Evolutionary conservation across 2,888 invertebrate species (phyloP), one percentile per base, ranked within the genome.

Genomic region (Cybosia mesomella): DNA sequence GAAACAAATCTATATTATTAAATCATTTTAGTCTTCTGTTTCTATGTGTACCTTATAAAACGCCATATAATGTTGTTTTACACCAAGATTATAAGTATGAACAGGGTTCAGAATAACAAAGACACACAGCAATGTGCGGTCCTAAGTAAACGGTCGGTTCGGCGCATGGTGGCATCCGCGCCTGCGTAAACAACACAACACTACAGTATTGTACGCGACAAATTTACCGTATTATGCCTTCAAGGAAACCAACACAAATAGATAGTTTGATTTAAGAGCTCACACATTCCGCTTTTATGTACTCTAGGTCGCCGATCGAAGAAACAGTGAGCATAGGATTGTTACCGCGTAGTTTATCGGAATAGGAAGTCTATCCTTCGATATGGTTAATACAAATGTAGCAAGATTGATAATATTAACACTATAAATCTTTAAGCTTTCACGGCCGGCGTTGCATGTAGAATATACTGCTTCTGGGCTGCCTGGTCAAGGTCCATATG

Each of bases 81-180:
- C 71, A 74, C 72, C 72, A 72, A 68, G 70, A 78, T 75, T 77
- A 79, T 78, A 81, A 76, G 74, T 67, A 74, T 69, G 73, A 71
- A 67, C 57, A 71, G 63, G 70, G 79, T 79, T 79, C 79, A 79
- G 75, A 83, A 85, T 81, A 81, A 81, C 81, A 83, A 82, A 85
- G 81, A 80, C 73, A 82, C 73, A 79, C 77, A 82, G 36, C 39
- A 80, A 80, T 75, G 80, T 70, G 76, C 39, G 63, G 78, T 75
- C 81, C 80, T 81, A 80, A 80, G 67, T 74, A 79, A 81, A 81
- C 79, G 61, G 21, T 34, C 49, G 58, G 73, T 66, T 58, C 61
- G 67, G 71, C 63, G 36, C 24, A 18, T 18, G 54, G 75, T 64
- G 70, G 68, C 72, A 63, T 60, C 64, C 55, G 67, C 68, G 70